Evolutionary conservation across 2,888 invertebrate species (phyloP).

Genomic region (Balanococcus diminutus): DNA sequence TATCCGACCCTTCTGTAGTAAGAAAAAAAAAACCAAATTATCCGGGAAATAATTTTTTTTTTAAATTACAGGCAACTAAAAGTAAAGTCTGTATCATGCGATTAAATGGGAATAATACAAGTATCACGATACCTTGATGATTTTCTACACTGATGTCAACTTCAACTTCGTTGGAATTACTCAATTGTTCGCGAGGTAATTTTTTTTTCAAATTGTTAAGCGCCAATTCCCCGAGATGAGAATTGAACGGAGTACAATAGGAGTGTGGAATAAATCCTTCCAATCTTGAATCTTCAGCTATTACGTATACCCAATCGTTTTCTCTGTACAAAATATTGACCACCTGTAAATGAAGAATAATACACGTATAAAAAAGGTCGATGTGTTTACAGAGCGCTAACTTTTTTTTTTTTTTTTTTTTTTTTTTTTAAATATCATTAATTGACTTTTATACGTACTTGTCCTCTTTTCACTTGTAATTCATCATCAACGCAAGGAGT

Average conservation of each 20-base stretch:
- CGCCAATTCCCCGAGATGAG: slow-evolving; percentile 77
- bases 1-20: slow-evolving; percentile 66
- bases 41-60: too few species aligned
- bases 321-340: slow-evolving; percentile 94
- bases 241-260: slow-evolving; percentile 84
- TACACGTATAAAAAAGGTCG: background rate
- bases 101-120: too few species aligned
- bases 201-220: slow-evolving; percentile 78
- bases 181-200: slow-evolving; percentile 71
- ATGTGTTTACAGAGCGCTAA: too few species aligned
- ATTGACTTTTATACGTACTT: slow-evolving; percentile 63
- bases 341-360: slow-evolving; percentile 65
- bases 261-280: slow-evolving; percentile 96
- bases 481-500: slow-evolving; percentile 95
- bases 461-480: slow-evolving; percentile 83
- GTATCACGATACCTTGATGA: slow-evolving; percentile 23
- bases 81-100: too few species aligned
- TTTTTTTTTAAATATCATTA: too few species aligned
- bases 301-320: slow-evolving; percentile 97
- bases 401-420: too few species aligned
- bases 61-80: too few species aligned
- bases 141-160: slow-evolving; percentile 51
- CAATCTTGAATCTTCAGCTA: slow-evolving; percentile 83
- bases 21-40: background rate
- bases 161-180: slow-evolving; percentile 57